These are phyloP conservation scores for Ectropis crepuscularia DNA, from an alignment of 2,888 invertebrate species.

Conservation along the genomic window DNA sequence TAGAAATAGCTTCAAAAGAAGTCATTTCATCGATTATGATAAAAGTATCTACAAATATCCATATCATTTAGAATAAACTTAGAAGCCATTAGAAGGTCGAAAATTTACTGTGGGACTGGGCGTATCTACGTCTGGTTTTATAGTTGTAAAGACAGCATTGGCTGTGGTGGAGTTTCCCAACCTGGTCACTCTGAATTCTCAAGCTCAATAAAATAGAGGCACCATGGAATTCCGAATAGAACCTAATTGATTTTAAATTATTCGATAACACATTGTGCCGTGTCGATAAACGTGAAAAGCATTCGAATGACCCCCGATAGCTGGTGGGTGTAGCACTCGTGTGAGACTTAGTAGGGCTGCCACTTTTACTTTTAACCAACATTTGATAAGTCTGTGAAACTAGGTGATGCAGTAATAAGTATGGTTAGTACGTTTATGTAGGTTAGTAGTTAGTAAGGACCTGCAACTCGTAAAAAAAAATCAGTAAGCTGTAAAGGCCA, in stretches of 20 bases:
- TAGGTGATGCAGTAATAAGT: not conserved
- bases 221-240: conserved; percentile 55
- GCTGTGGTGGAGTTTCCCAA: conserved; percentile 38
- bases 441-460: too few species aligned
- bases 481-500: too few species aligned
- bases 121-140: conserved; percentile 22
- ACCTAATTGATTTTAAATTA: conserved; percentile 66
- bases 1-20: not conserved
- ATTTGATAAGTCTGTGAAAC: too few species aligned
- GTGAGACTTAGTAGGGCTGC: conserved; percentile 35
- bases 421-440: not conserved
- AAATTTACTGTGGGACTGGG: conserved; percentile 17
- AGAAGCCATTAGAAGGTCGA: conserved; percentile 9
- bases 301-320: conserved; percentile 57
- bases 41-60: conserved; percentile 12
- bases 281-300: conserved; percentile 57
- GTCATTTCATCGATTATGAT: conserved; percentile 4
- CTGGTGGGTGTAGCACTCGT: conserved; percentile 49
- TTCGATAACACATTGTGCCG: conserved; percentile 56
- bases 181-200: conserved; percentile 42
- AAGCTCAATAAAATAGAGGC: conserved; percentile 42
- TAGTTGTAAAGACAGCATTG: conserved; percentile 21
- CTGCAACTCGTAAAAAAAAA: too few species aligned
- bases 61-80: conserved; percentile 13
- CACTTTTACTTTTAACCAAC: not conserved